Base-by-base conservation (phyloP, 2,113 vertebrate species). In the Sinocyclocheilus anshuiensis region DNA sequence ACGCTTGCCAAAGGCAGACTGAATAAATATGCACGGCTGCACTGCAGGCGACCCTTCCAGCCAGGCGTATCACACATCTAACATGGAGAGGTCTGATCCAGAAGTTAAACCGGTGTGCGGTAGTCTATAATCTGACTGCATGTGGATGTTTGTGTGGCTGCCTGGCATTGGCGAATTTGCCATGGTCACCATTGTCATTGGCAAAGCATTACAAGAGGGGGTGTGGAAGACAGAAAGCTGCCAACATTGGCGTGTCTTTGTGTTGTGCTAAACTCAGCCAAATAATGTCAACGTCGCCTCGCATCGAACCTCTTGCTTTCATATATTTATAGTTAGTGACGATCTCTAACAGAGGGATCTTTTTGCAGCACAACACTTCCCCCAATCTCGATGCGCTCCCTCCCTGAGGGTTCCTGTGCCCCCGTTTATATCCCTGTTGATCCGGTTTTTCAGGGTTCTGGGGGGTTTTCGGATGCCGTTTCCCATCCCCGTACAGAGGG, bases 1-100 rank as follows among this genome's bases (percentile, higher is more conserved):
- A 81, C 74, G 81, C 87, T 92, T 91, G 90, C 89, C 90, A 85
- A 79, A 84, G 86, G 86, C 42, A 8, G 61, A 75, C 48, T 26
- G 33, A 20, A 77, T 39, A 69, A 77, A 67, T 81, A 53, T 33
- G 50, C 67, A 76, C 6, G 18, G 55, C 55, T 57, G 55, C 6
- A 57, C 18, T 57, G 55, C 55, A 2, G 83, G 69, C 45, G 18
- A 72, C 72, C 48, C 48, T n/a, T 59, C 20, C 48, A 42, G 69
- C 20, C 20, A 65, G 20, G 57, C 57, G 20, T 59, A 78, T 3
- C 61, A 6, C 72, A 16, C 20, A 11, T 72, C 26, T 77, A 22
- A 12, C 72, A 57, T 20, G 39, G 65, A 69, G 26, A 33, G 22
- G 29, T 59, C 22, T 42, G 53, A 50, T 69, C 26, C 59, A 29